Conservation (phyloP, 2,888 invertebrate genomes). For the Dolomedes plantarius region DNA sequence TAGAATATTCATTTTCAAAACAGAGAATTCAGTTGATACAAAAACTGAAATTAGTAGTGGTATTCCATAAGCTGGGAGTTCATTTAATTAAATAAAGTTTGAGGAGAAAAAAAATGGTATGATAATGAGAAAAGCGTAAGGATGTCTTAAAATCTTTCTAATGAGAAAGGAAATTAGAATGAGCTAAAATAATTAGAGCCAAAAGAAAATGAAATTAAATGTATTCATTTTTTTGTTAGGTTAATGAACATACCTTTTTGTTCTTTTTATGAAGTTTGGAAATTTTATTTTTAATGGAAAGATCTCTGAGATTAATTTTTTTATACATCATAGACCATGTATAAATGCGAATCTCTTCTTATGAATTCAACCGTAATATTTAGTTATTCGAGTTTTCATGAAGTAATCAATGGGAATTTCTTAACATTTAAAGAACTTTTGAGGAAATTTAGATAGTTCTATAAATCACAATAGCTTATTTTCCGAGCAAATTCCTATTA, state of each 20-base stretch:
- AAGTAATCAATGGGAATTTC: neutral
- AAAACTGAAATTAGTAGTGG: constrained; percentile 8
- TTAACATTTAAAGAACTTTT: too few species aligned
- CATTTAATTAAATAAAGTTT: constrained; percentile 14
- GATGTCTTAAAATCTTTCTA: constrained; percentile 16
- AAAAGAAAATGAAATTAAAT: constrained; percentile 16
- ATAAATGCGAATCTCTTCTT: neutral
- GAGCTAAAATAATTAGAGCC: constrained; percentile 16
- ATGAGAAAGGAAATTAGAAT: constrained; percentile 18
- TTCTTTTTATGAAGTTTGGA: neutral
- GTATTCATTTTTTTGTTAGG: constrained; percentile 3
- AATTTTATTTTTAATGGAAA: neutral
- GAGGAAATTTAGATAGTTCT: too few species aligned
- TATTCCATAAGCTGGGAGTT: neutral
- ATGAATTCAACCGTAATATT: neutral
- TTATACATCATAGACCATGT: neutral
- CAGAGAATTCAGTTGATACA: constrained; percentile 1
- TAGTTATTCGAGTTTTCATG: neutral
- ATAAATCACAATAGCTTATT: too few species aligned
- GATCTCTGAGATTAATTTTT: constrained; percentile 9
- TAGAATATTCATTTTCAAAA: neutral
- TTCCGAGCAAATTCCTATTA: too few species aligned
- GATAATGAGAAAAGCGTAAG: constrained; percentile 10
- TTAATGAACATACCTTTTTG: constrained; percentile 12
- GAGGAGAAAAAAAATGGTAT: constrained; percentile 1